Evolutionary conservation across 2,888 invertebrate species (phyloP).

Genomic region (Globia sparganii): DNA sequence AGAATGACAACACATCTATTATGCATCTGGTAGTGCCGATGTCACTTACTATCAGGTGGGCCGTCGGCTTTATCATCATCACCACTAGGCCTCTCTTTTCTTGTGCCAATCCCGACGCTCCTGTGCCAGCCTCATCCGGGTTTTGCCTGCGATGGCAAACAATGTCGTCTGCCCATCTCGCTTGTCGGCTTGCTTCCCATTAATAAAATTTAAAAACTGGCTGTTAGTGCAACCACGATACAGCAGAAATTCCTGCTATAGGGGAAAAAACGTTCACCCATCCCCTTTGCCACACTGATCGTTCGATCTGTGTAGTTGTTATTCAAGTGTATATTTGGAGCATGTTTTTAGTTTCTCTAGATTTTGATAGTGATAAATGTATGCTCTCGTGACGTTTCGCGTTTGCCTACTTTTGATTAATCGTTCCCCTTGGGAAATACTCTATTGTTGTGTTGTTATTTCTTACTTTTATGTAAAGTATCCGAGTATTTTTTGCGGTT

Average conservation of each 20-base stretch:
- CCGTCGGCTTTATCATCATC: neutral
- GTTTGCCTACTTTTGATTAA: slow-evolving; percentile 78
- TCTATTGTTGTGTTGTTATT: slow-evolving; percentile 63
- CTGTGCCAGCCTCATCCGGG: neutral
- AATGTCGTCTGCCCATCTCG: neutral
- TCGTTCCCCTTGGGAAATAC: slow-evolving; percentile 68
- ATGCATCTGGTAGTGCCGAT: neutral
- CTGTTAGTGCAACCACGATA: neutral
- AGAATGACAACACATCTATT: too few species aligned
- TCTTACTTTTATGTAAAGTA: slow-evolving; percentile 37
- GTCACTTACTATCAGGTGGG: neutral
- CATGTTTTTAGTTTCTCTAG: slow-evolving; percentile 67
- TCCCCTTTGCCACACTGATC: neutral
- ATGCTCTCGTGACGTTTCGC: slow-evolving; percentile 73
- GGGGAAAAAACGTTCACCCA: neutral
- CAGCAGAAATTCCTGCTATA: neutral
- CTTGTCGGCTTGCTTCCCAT: neutral
- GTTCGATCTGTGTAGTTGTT: neutral
- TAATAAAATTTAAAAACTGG: neutral
- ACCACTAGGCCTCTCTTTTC: neutral
- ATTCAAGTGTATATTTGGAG: slow-evolving; percentile 13
- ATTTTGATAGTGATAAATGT: slow-evolving; percentile 79
- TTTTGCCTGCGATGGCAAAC: neutral
- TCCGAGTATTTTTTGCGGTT: slow-evolving; percentile 10
- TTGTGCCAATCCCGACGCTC: neutral